Evolutionary conservation across 2,113 vertebrate genomes (phyloP), one percentile per base, ranked within the genome.

Genomic region (Anguilla japonica): DNA sequence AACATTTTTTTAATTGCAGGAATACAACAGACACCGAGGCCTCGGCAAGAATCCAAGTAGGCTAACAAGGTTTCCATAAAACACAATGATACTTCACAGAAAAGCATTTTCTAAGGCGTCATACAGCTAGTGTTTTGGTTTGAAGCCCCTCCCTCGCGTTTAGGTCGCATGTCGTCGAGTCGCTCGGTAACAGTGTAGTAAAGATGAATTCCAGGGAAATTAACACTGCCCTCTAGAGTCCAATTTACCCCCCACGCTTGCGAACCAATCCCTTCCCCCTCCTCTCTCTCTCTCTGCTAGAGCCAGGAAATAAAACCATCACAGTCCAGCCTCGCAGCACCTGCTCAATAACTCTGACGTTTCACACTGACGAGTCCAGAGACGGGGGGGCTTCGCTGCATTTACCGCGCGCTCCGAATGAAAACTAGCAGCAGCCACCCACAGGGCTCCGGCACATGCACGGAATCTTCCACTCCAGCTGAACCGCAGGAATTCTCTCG

Each of bases 311-410:
- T 60, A 46, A 85, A 85, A 85, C 20, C 84, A 43, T 60, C 34
- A 71, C 84, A 85, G 22, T 18, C 50, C 78, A 91, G 94, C 93
- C 92, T 94, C 89, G 90, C 94, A 94, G 95, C 93, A 93, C 95
- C 94, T 93, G 94, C 95, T 95, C 94, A 95, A 95, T 95, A 95
- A 94, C 94, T 94, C 90, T 95, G 94, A 95, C 94, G 95, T 95
- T 94, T 95, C 93, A 93, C 93, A 94, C 94, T 95, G 92, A n/a
- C 92, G 91, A 88, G 92, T 92, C 89, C 87, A 18, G 63, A 87
- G 91, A 91, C 84, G 34, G 88, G 41, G 78, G 90, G 92, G 91
- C 89, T 91, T 92, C 92, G 82, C 89, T 87, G 88, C 92, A 87
- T 90, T 93, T 91, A 92, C 88, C 89, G 89, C 91, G 87, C 93